phyloP scores from a whole-genome alignment of 2,888 invertebrate genomes.

The Amphimallon solstitiale region DNA sequence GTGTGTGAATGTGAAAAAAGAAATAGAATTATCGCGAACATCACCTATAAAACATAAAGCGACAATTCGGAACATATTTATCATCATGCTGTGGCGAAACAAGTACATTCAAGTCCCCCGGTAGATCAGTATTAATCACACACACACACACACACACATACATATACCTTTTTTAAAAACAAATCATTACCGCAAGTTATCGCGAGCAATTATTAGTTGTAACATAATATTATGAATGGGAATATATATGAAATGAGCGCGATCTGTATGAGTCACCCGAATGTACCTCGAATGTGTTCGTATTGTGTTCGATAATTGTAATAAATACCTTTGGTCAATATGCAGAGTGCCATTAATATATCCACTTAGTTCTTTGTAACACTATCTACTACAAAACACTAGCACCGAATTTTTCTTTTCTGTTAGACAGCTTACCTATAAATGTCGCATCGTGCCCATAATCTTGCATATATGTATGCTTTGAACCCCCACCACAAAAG shows the following conservation, averaged over 20 bases:
- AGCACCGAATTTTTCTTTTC: conserved; percentile 29
- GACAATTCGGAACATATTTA: too few relatives aligned
- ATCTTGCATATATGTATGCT: conserved; percentile 28
- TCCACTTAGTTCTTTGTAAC: conserved; percentile 18
- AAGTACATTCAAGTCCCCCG: not conserved
- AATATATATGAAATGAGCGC: conserved; percentile 6
- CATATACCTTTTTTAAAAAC: conserved; percentile 6
- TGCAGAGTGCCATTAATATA: conserved; percentile 44
- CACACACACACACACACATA: not conserved
- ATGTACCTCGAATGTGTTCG: conserved; percentile 5
- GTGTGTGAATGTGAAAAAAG: not conserved
- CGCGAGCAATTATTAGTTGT: conserved; percentile 8
- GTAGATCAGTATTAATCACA: conserved; percentile 9
- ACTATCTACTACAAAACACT: conserved; percentile 24
- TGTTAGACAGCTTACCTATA: conserved; percentile 31
- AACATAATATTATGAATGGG: conserved; percentile 27
- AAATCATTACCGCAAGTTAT: conserved; percentile 24
- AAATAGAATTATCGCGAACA: not conserved
- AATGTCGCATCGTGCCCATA: conserved; percentile 24
- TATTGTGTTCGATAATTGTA: conserved; percentile 16
- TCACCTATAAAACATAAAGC: not conserved
- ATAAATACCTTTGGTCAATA: conserved; percentile 42
- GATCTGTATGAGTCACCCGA: conserved; percentile 21
- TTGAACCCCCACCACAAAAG: conserved; percentile 17
- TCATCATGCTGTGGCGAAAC: too few relatives aligned